Percentiles rank a stretch among this genome's conserved stretches.
Conservation (phyloP, 2,888 invertebrate species). For the Cordilura impudica region DNA sequence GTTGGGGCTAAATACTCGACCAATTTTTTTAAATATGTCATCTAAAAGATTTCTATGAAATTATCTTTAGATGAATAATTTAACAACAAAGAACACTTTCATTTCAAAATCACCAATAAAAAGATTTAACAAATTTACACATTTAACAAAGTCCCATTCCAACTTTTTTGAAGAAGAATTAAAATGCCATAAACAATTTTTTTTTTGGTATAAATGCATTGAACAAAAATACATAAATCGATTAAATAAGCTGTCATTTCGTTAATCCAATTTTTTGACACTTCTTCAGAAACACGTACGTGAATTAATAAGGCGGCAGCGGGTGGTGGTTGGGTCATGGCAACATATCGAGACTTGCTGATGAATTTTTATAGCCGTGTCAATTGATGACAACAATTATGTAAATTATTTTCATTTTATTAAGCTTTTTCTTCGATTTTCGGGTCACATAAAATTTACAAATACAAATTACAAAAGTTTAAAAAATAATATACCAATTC, state of each 20-base stretch:
- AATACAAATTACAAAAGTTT: too few species aligned
- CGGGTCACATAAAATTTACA: background rate
- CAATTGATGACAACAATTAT: slow-evolving; percentile 58
- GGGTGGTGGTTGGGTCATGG: background rate
- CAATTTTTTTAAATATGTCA: too few species aligned
- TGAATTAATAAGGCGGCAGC: slow-evolving; percentile 43
- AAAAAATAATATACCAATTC: too few species aligned
- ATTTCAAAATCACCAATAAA: too few species aligned
- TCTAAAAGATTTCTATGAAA: too few species aligned
- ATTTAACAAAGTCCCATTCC: too few species aligned
- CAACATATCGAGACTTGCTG: background rate
- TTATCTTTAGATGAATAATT: too few species aligned
- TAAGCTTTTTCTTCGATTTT: slow-evolving; percentile 6
- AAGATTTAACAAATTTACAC: too few species aligned
- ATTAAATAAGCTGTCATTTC: slow-evolving; percentile 74
- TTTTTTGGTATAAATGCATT: slow-evolving; percentile 30
- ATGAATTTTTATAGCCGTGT: slow-evolving; percentile 1
- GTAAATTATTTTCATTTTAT: slow-evolving; percentile 54
- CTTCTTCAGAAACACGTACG: slow-evolving; percentile 63
- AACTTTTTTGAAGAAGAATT: slow-evolving; percentile 25
- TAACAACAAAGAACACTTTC: too few species aligned
- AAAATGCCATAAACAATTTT: slow-evolving; percentile 54
- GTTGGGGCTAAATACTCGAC: too few species aligned
- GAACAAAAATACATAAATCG: slow-evolving; percentile 68
- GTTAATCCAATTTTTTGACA: slow-evolving; percentile 70